Base-by-base conservation (phyloP, 1,140 invertebrate species). In the Cheumatopsyche charites region DNA sequence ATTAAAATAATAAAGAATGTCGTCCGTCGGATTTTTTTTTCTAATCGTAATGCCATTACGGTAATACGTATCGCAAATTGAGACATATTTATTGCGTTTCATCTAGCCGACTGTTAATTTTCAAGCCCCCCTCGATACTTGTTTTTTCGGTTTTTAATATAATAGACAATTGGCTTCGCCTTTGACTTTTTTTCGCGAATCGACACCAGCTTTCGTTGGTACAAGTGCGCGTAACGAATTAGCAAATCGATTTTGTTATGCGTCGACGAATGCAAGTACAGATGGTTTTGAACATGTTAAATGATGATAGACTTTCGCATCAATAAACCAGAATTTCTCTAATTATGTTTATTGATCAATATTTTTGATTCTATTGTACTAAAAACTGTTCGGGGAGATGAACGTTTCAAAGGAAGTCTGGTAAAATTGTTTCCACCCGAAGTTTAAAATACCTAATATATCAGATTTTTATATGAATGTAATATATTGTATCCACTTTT, bases 1-100 rank as follows among this genome's bases (percentile, higher is more conserved):
- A 75, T 75, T 72, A 70, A 75, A 29, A 67, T 45, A 29, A 55
- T 75, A 72, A 75, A 72, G 70, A 75, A 75, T 75, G 70, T 75
- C 74, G 29, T 36, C 29, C 29, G 29, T 9, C 29, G 29, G 29
- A 36, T 36, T 36, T 36, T 36, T 36, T 36, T 36, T 36, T 36
- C 9, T 36, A 36, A 36, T 36, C 29, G 29, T 9, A 9, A 70
- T 67, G 70, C 63, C 67, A 75, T 69, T 63, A 23, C 68, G 42
- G 45, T 25, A 23, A 47, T 12, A 47, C 43, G 52, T 47, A 61
- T 65, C 43, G 49, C 71, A 72, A 72, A 75, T 75, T 75, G 74
- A 69, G 74, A 75, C 74, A 72, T 70, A 62, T 75, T 72, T 75
- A 75, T 72, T 72, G 58, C 29, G 67, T 67, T 42, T 26, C 13